Conservation (phyloP, 2,888 invertebrate species). For the Meteorus cinctellus region DNA sequence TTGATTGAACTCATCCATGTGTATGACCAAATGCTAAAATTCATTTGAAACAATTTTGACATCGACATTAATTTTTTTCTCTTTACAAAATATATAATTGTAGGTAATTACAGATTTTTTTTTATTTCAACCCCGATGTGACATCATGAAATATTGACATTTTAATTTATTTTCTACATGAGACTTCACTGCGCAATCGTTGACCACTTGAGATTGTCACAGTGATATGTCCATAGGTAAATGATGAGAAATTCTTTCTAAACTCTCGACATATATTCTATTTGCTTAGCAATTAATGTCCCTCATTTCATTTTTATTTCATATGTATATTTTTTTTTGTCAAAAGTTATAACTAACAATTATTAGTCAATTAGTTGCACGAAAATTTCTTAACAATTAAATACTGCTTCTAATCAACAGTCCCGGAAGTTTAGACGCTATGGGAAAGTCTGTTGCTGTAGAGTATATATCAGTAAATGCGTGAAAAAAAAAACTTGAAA, state of each 20-base stretch:
- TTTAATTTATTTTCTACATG: neutral
- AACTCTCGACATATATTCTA: neutral
- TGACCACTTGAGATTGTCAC: constrained; percentile 4
- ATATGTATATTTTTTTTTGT: constrained; percentile 3
- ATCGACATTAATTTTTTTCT: too few relatives aligned
- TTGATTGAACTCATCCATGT: neutral
- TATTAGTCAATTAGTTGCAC: constrained; percentile 14
- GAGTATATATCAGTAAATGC: constrained; percentile 13
- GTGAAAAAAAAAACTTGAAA: constrained; percentile 27
- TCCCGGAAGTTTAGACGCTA: constrained; percentile 23
- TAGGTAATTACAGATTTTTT: neutral
- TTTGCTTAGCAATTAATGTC: neutral
- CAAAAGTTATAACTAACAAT: neutral
- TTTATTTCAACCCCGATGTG: neutral
- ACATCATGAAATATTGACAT: constrained; percentile 6
- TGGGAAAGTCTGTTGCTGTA: constrained; percentile 27
- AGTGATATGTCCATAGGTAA: neutral
- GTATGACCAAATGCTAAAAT: neutral
- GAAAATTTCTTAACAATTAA: constrained; percentile 13
- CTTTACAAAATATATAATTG: too few relatives aligned
- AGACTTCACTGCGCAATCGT: neutral
- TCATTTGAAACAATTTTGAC: neutral
- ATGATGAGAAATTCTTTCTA: neutral
- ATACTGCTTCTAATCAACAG: constrained; percentile 19
- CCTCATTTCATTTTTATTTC: neutral